Evolutionary conservation across 1,140 invertebrate genomes (phyloP), one percentile per base, ranked within the genome.

Genomic region (Onthophagus taurus): DNA sequence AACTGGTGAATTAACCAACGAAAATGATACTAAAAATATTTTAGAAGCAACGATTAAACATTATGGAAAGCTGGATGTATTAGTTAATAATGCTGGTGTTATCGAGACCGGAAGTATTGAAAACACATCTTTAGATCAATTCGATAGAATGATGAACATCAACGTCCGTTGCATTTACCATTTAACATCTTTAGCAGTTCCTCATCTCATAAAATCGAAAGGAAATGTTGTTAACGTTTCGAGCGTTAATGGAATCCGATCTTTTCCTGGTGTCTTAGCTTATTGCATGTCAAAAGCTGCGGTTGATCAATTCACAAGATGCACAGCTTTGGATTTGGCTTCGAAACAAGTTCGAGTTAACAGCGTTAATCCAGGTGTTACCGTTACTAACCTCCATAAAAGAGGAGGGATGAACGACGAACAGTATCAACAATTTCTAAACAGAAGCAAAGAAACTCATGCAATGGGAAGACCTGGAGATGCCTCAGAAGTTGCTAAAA

Each of bases 191-290:
- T 57, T 93, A 33, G 83, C 85, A 21, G 80, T 86, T 0, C 90
- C 91, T 1, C 74, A 92, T 64, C 66, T 97, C 8, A 67, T 88
- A 3, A 74, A 82, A 63, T 78, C 80, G 0, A 85, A 89, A 65
- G 89, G 89, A 17, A 85, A 79, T 49, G 82, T 93, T 53, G 85
- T 96, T 0, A 95, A 94, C 63, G 81, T 95, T 0, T 94, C 89
- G 2, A 94, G 89, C 62, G 84, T 95, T 0, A 82, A 78, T 58
- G 90, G 89, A 16, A 68, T 89, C 3, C 65, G 89, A 58, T 76
- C 87, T 1, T 88, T 87, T 58, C 75, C 83, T 20, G 77, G 77
- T 36, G 75, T 84, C 3, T 61, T 88, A 24, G 78, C 87, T 0
- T 96, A 96, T 58, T 85, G 83, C 53, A 78, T 93, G 58, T 91